phyloP scores from a whole-genome alignment of 1,140 invertebrate species.

The Octopus bimaculoides region DNA sequence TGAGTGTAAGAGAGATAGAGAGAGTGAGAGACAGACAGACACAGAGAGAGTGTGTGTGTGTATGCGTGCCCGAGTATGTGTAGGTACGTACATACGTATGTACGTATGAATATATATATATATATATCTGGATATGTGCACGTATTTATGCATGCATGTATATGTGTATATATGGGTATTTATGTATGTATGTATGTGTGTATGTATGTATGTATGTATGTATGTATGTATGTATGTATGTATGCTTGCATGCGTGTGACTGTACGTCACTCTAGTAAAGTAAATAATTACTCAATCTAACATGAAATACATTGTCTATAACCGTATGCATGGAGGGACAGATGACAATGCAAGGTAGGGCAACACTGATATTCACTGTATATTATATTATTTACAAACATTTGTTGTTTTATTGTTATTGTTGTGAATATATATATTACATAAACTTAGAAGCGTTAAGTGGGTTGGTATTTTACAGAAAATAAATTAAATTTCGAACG shows the following conservation, averaged over 20 bases:
- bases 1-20: no score
- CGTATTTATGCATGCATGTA: not conserved
- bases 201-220: slow-evolving; percentile 6
- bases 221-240: slow-evolving; percentile 12
- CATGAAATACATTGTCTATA: no score
- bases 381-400: slow-evolving; percentile 14
- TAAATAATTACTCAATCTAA: no score
- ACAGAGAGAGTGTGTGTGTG: not conserved
- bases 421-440: not conserved
- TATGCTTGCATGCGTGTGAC: not conserved
- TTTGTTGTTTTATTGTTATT: not conserved
- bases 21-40: no score
- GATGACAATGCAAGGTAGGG: no score
- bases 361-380: no score
- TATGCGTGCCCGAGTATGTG: not conserved
- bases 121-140: not conserved
- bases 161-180: slow-evolving; percentile 16
- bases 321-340: no score
- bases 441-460: no score
- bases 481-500: no score
- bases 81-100: not conserved
- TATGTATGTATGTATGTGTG: slow-evolving; percentile 18
- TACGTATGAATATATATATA: not conserved
- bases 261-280: not conserved
- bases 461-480: no score